Base-by-base conservation (phyloP, 2,113 vertebrate species). In the Myiozetetes cayanensis region DNA sequence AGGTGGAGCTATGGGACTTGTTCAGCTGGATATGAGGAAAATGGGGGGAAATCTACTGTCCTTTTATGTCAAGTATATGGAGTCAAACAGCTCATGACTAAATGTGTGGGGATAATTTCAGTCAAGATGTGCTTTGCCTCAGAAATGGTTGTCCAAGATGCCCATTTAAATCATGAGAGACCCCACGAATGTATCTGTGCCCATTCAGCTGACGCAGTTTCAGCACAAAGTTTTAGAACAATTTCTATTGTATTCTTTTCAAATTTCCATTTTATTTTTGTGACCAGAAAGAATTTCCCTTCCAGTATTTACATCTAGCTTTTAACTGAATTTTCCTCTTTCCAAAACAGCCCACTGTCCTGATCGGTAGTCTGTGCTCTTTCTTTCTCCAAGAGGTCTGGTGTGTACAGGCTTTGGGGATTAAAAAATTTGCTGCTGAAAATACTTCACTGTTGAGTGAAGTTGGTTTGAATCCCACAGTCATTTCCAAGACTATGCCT, bases 21-120 rank as follows among this genome's bases (percentile, higher is more conserved):
- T 71, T 91, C 70, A 75, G 25, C 50, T 71, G 33, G 37, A 15
- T 44, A 19, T 3, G 28, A 44, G 27, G 24, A 43, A 30, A 50
- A 14, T 12, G 8, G 5, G 4, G 11, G 6, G 7, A 0, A 0
- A 3, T 63, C 27, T 70, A 2, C 44, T 2, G 1, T 63, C 21
- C 12, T 49, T 84, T 55, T n/a, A 14, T 77, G 41, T 50, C 14
- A n/a, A 46, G 49, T 58, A 27, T 20, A 5, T n/a, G 12, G 66
- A 83, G 31, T 41, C 46, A 44, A 52, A 74, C 14, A 58, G 65
- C 75, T 85, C 27, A 28, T 79, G 37, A 19, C 35, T 44, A 33
- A 33, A 33, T n/a, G 28, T 4, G 3, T 33, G 35, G 59, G 21
- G 39, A 44, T 58, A 30, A 58, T 79, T 62, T 86, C 53, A 76